These are phyloP conservation scores for Origma solitaria DNA, from an alignment of 2,113 vertebrate species.

Conservation along the genomic window DNA sequence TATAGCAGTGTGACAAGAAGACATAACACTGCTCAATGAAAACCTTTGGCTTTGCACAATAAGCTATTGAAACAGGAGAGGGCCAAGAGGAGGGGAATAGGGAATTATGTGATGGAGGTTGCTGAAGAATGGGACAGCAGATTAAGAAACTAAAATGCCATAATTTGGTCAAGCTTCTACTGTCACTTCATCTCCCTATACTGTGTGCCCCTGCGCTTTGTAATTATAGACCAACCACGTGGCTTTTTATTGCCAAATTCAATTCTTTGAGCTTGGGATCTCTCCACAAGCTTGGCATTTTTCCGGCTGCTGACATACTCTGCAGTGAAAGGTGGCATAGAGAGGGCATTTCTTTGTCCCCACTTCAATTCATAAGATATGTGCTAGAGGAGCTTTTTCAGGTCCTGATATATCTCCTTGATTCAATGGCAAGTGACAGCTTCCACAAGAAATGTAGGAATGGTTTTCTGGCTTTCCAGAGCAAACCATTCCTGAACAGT, in stretches of 20 bases:
- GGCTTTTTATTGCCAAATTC: not conserved
- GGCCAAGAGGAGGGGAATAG: accelerated
- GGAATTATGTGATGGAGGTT: not conserved
- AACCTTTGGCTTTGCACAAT: not conserved
- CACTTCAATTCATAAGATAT: not conserved
- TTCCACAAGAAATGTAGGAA: not conserved
- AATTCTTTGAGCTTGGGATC: not conserved
- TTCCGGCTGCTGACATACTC: conserved; percentile 4
- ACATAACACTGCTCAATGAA: not conserved
- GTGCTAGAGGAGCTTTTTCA: not conserved
- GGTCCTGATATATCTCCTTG: not conserved
- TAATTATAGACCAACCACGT: accelerated
- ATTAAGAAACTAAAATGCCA: not conserved
- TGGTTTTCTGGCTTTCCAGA: not conserved
- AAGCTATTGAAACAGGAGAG: not conserved
- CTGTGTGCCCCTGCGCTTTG: not conserved
- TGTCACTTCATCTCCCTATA: not conserved
- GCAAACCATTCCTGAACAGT: not conserved
- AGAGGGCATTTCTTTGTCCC: not conserved
- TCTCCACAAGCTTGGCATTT: not conserved
- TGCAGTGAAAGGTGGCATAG: not conserved
- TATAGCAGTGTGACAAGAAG: not conserved
- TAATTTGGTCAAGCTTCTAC: not conserved
- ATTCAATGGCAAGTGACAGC: not conserved
- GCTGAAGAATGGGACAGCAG: not conserved